Percentiles rank a stretch among this genome's conserved stretches.
These are phyloP conservation scores for Lynx canadensis DNA, from an alignment of 2,113 vertebrate species.

Conservation along the genomic window DNA sequence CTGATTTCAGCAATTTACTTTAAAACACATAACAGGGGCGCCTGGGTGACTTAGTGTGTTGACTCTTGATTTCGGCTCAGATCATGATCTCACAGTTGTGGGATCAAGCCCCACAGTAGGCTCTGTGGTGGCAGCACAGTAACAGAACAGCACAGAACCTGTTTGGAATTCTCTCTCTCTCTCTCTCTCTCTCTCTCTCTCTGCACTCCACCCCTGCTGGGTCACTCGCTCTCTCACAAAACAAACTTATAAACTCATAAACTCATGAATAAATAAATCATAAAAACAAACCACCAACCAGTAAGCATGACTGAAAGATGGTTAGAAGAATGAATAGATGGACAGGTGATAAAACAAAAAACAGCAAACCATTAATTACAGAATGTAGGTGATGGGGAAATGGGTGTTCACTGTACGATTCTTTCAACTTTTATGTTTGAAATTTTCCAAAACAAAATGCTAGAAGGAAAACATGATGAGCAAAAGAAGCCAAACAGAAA, in stretches of 20 bases:
- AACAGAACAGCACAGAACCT: too few relatives aligned
- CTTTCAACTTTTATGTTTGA: not conserved
- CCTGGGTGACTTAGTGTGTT: too few relatives aligned
- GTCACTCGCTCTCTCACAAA: too few relatives aligned
- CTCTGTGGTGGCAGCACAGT: too few relatives aligned
- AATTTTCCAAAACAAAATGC: constrained; percentile 34
- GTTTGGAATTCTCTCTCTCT: too few relatives aligned
- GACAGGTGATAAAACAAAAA: constrained; percentile 34
- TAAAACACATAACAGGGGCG: not conserved
- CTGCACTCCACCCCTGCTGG: too few relatives aligned
- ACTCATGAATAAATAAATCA: too few relatives aligned
- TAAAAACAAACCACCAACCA: not conserved
- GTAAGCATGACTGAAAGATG: not conserved
- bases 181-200: too few relatives aligned
- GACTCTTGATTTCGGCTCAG: too few relatives aligned
- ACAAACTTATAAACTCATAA: too few relatives aligned
- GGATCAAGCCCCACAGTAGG: too few relatives aligned
- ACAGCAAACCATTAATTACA: not conserved
- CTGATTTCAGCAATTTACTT: not conserved
- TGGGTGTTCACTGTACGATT: not conserved
- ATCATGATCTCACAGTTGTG: too few relatives aligned
- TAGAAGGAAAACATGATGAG: constrained; percentile 15
- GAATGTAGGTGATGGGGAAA: not conserved
- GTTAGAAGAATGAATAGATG: not conserved
- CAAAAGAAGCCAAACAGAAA: not conserved